These are phyloP conservation scores for Drosophila albomicans DNA, from an alignment of 1,140 invertebrate genomes.

Conservation along the genomic window DNA sequence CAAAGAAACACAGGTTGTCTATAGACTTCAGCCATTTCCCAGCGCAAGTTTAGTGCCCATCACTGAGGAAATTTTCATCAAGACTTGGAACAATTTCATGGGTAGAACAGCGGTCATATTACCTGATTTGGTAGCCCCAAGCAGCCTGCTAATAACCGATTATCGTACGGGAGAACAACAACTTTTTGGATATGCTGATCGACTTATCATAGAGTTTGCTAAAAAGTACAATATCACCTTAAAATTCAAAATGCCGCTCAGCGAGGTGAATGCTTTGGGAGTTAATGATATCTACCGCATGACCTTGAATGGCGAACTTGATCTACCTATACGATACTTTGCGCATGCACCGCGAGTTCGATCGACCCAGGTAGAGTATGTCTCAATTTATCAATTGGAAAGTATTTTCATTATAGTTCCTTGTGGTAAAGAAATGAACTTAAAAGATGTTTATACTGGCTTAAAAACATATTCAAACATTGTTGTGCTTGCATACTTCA, in stretches of 20 bases:
- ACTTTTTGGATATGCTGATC: neutral
- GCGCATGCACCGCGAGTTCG: too few species aligned
- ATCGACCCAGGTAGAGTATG: neutral
- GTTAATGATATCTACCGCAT: neutral
- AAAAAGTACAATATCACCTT: slow-evolving; percentile 12
- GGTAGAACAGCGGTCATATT: slow-evolving; percentile 11
- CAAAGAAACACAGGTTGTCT: neutral
- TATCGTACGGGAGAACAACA: neutral
- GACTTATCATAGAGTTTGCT: slow-evolving; percentile 3
- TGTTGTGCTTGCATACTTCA: slow-evolving; percentile 15
- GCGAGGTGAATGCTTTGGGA: neutral
- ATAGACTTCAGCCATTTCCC: slow-evolving; percentile 32
- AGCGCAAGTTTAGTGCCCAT: neutral
- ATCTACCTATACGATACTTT: slow-evolving; percentile 5
- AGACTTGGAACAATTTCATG: slow-evolving; percentile 6
- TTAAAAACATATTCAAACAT: neutral
- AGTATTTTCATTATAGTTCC: slow-evolving; percentile 37
- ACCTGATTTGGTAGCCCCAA: neutral
- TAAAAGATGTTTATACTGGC: neutral
- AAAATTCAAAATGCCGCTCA: neutral
- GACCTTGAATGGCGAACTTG: neutral
- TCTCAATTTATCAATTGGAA: too few species aligned
- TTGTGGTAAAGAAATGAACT: slow-evolving; percentile 2
- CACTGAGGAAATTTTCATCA: neutral
- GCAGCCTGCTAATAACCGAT: slow-evolving; percentile 1